Base-by-base conservation (phyloP, 2,113 vertebrate genomes). In the Geothlypis trichas region DNA sequence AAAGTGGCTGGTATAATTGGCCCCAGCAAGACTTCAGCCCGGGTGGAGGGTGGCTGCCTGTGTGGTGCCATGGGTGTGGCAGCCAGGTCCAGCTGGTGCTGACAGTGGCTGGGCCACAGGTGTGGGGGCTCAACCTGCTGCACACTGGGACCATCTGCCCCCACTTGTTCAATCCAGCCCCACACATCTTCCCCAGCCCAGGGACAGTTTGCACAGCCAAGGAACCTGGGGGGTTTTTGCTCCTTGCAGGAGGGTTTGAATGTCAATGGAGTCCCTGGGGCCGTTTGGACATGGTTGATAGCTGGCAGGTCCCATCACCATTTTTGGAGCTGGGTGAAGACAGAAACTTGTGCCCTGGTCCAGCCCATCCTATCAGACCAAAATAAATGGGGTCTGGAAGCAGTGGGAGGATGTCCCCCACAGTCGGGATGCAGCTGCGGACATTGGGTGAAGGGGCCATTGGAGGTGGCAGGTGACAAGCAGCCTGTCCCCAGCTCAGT, bases 41-140 rank as follows among this genome's bases (percentile, higher is more conserved):
- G 33, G 47, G 47, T 44, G 58, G 63, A 59, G 82, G 22, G 82
- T 2, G 1, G 67, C 71, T 93, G 83, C 63, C 78, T 80, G 82
- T 88, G 39, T 0, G 2, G 61, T 41, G 80, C 73, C 2, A 2
- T 6, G 26, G 46, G 15, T 22, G 4, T 71, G 52, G 33, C 26
- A 3, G 35, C 65, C 4, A 1, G 19, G 21, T 51, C 51, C 0
- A 0, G 72, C 81, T 75, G 74, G 71, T 87, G 79, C 69, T 24
- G 6, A 39, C 4, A 2, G 62, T 41, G 55, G 19, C 27, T 17
- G 24, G 22, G 54, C 54, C 1, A 0, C 0, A 3, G 82, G 27
- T 14, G 8, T 9, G 10, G n/a, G 46, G 30, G n/a, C 11, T 95
- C 84, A 77, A 55, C 52, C 59, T 68, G 35, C 51, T 33, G 59